Evolutionary conservation across 2,888 invertebrate species (phyloP).

Genomic region (Melikaiella ostensackeni): DNA sequence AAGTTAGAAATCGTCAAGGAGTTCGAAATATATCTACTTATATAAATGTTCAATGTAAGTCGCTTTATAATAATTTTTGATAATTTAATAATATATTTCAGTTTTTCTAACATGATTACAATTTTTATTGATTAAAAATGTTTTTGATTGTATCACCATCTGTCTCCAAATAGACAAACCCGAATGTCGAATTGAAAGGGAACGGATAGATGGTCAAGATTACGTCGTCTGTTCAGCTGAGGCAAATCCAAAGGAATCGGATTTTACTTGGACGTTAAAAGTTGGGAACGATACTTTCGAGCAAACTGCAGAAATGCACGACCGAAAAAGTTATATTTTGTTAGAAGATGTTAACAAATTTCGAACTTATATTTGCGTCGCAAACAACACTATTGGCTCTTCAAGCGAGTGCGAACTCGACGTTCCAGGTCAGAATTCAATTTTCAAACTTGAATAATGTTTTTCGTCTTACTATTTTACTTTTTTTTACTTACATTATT

Average conservation of each 20-base stretch:
- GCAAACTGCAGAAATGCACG: slow-evolving; percentile 80
- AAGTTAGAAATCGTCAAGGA: slow-evolving; percentile 89
- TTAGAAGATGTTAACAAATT: slow-evolving; percentile 82
- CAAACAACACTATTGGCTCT: slow-evolving; percentile 89
- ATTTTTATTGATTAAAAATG: not conserved
- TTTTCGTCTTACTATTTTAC: not conserved
- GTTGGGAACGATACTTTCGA: slow-evolving; percentile 89
- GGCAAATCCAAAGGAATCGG: slow-evolving; percentile 88
- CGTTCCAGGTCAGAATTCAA: slow-evolving; percentile 77
- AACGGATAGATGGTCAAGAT: slow-evolving; percentile 85
- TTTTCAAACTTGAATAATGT: slow-evolving; percentile 9
- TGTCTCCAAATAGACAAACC: slow-evolving; percentile 84
- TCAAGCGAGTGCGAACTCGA: slow-evolving; percentile 79
- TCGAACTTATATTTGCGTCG: slow-evolving; percentile 90
- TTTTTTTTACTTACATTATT: slow-evolving; percentile 8
- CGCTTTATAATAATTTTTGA: slow-evolving; percentile 12
- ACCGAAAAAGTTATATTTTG: slow-evolving; percentile 81
- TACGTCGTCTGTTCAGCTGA: slow-evolving; percentile 88
- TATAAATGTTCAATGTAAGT: slow-evolving; percentile 92
- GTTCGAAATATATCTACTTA: slow-evolving; percentile 83
- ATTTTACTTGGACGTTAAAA: slow-evolving; percentile 91
- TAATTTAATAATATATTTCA: not conserved
- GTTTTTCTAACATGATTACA: too few relatives aligned
- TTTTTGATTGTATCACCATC: not conserved
- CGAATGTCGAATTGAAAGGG: slow-evolving; percentile 88